Base-by-base conservation (phyloP, 1,140 invertebrate species). In the Acromyrmex charruanus region DNA sequence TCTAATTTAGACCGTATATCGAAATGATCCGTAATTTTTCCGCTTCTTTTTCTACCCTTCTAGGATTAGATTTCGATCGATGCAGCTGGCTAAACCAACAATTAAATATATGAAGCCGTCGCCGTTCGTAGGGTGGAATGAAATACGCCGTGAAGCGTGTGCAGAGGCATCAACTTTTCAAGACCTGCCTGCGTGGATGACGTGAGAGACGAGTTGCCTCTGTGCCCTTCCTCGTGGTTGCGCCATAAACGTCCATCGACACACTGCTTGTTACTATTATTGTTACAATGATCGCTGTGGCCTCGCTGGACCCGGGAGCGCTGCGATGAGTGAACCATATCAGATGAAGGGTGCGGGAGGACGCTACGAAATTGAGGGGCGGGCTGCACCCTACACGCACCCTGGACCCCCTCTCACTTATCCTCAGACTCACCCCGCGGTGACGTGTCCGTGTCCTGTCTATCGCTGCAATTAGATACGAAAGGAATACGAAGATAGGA, bases 331-430 rank as follows among this genome's bases (percentile, higher is more conserved):
- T 61, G 31, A 35, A 79, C 51, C 49, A 31, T 65, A 49, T 79
- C 39, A 61, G 72, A 44, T 79, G 59, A 21, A 85, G 82, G 82
- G 82, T 85, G 82, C 82, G 82, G 61, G 61, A 85, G 82, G 82
- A 79, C 82, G 82, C 82, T 74, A 79, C 74, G 74, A 31, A 79
- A 68, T 14, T 77, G 82, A 65, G 51, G 21, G 16, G 69, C 51
- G 90, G 82, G 89, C 91, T 92, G 93, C 93, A 93, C 93, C 92
- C 92, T 93, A 90, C 93, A 92, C 92, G 92, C 94, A 94, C 93
- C 93, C 93, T 90, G 71, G 93, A 91, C 92, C 93, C 91, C 93
- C 93, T 92, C 93, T 95, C 95, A 95, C 94, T 95, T 95, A 80
- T 95, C 94, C 91, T 95, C 94, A 53, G 92, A 87, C 85, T 95